These are phyloP conservation scores for Tympanoctomys barrerae DNA, from an alignment of 2,797 vertebrate species.

Conservation along the genomic window DNA sequence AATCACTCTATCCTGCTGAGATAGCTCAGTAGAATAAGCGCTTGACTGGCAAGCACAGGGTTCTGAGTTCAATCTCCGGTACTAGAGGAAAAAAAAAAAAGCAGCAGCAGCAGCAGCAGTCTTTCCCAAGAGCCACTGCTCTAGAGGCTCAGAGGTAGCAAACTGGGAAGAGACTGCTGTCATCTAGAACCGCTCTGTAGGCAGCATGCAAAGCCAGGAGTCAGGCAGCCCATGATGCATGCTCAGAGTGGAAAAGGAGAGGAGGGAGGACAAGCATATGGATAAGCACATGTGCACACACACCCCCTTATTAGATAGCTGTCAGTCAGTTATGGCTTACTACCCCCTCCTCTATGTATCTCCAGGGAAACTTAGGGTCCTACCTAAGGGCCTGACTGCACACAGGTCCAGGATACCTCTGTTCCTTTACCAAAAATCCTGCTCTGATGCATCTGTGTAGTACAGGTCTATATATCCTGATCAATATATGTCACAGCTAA, in stretches of 20 bases:
- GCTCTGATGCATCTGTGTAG: background rate
- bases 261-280: conserved; percentile 48
- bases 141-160: conserved; percentile 15
- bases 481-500: background rate
- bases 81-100: no score
- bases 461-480: background rate
- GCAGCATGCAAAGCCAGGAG: conserved; percentile 84
- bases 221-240: conserved; percentile 72
- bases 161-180: background rate
- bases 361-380: background rate
- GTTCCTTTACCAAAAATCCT: conserved; percentile 11
- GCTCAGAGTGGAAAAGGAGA: background rate
- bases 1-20: background rate
- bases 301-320: conserved; percentile 42
- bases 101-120: no score
- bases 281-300: conserved; percentile 53
- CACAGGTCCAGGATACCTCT: background rate
- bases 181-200: conserved; percentile 20
- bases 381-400: background rate
- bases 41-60: no score
- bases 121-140: background rate
- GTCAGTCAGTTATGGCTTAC: conserved; percentile 68
- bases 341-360: conserved; percentile 71
- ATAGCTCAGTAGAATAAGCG: no score
- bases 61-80: no score